Evolutionary conservation across 2,113 vertebrate genomes (phyloP).

Genomic region (Nesoenas mayeri): DNA sequence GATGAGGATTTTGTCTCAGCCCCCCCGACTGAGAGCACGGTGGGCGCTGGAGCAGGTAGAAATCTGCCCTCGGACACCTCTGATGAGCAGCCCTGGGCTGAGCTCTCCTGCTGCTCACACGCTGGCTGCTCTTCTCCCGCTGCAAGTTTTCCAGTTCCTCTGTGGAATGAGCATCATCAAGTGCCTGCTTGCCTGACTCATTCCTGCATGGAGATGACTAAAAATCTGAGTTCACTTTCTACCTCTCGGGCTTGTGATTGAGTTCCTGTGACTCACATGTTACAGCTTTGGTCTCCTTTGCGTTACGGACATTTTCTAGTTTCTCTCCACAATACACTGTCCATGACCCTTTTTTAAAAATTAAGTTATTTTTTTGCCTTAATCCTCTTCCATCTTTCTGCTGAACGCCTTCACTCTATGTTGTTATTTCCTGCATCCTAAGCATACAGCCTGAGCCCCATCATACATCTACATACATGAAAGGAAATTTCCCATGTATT

Average conservation of each 20-base stretch:
- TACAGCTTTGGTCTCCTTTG: background rate
- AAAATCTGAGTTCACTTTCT: conserved; percentile 11
- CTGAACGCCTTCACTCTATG: background rate
- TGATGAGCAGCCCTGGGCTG: background rate
- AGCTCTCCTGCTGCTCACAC: background rate
- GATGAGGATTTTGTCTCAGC: background rate
- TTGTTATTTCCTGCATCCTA: background rate
- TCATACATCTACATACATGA: background rate
- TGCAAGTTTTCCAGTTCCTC: background rate
- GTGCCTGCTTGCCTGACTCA: conserved; percentile 30
- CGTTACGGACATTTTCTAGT: background rate
- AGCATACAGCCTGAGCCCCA: background rate
- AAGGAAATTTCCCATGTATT: background rate
- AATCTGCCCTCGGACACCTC: background rate
- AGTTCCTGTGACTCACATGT: conserved; percentile 45
- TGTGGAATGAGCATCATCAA: background rate
- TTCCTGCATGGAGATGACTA: conserved; percentile 5
- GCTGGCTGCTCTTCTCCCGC: background rate
- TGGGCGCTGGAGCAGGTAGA: background rate
- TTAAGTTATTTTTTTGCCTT: background rate
- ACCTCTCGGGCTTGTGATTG: background rate
- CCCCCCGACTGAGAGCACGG: fast-evolving
- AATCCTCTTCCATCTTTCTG: background rate
- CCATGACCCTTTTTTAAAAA: background rate
- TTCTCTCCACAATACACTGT: background rate